Conservation (phyloP, 2,113 vertebrate genomes). For the Centropristis striata region DNA sequence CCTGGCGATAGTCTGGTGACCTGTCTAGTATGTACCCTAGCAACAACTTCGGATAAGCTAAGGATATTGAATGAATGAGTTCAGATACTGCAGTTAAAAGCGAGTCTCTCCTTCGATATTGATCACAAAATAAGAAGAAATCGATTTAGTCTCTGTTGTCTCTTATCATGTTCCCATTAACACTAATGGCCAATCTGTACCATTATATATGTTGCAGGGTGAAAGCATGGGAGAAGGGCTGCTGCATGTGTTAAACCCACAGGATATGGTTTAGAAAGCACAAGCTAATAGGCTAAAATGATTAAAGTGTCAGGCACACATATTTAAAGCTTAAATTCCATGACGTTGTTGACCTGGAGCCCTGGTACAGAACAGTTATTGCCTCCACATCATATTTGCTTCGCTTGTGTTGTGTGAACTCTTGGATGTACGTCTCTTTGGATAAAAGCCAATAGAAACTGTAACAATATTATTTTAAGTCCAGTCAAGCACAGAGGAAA, state of each 20-base stretch:
- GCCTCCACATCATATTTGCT: too few species aligned
- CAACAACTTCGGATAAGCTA: too few species aligned
- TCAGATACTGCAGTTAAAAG: background rate
- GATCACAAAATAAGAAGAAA: background rate
- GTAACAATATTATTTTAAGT: too few species aligned
- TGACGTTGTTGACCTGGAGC: background rate
- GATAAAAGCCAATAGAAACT: too few species aligned
- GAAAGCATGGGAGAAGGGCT: background rate
- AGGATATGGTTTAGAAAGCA: background rate
- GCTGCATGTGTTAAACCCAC: background rate
- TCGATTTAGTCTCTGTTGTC: background rate
- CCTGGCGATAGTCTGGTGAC: too few species aligned
- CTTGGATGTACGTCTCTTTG: too few species aligned
- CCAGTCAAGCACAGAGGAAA: too few species aligned
- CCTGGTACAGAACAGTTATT: too few species aligned
- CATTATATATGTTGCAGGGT: background rate
- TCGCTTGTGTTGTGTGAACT: too few species aligned
- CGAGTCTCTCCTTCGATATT: background rate
- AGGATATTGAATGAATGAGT: too few species aligned
- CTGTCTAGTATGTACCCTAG: too few species aligned
- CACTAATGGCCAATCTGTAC: background rate
- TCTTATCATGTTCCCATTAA: background rate
- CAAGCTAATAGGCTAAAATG: background rate
- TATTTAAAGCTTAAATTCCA: background rate
- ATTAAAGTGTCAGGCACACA: background rate